Conservation (phyloP, 1,140 invertebrate genomes). For the Elysia chlorotica region DNA sequence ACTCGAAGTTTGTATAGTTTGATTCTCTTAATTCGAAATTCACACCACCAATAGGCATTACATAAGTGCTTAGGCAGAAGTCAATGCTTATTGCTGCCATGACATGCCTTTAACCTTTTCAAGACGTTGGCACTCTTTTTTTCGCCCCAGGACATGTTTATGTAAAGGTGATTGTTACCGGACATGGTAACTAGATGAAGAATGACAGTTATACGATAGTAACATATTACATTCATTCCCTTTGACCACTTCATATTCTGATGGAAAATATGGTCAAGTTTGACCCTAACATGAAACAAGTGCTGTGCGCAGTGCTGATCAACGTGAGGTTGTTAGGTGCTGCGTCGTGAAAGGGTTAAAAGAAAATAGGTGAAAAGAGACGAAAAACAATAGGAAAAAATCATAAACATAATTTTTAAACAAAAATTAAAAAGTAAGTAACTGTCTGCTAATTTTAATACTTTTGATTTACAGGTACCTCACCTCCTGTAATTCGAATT, state of each 20-base stretch:
- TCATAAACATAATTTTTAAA: neutral
- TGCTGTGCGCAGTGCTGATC: neutral
- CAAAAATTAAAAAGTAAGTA: neutral
- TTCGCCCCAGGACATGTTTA: too few species aligned
- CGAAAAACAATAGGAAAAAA: neutral
- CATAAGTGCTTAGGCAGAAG: too few species aligned
- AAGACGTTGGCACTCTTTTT: too few species aligned
- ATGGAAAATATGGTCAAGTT: too few species aligned
- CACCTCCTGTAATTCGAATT: too few species aligned
- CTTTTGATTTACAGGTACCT: neutral
- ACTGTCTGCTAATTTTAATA: neutral
- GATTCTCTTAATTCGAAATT: too few species aligned
- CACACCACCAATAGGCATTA: too few species aligned
- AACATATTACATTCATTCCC: neutral
- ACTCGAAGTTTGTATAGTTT: too few species aligned
- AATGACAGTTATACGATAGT: neutral
- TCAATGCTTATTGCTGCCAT: too few species aligned
- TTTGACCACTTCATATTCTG: neutral
- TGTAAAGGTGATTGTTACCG: neutral
- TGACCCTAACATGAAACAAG: neutral
- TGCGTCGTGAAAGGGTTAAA: neutral
- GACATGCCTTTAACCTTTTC: too few species aligned
- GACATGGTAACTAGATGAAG: neutral
- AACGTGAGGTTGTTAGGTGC: neutral
- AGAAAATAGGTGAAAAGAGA: neutral